Percentiles rank a stretch among this genome's conserved stretches.
phyloP scores from a whole-genome alignment of 2,113 vertebrate species.

The Philantomba maxwellii region DNA sequence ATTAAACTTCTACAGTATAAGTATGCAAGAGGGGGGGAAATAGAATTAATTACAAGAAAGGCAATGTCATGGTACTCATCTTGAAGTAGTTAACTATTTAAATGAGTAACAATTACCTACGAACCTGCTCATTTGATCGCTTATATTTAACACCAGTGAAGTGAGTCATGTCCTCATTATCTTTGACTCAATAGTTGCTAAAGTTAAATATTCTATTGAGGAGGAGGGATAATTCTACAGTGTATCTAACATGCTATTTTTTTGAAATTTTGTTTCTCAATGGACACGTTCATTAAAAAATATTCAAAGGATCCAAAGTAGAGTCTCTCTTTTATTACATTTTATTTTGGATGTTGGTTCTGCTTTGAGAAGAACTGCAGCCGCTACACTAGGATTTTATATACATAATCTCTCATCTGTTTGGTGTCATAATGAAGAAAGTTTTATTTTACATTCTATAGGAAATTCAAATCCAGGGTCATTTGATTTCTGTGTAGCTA shows the following conservation, averaged over 20 bases:
- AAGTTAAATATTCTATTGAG: conserved; percentile 1
- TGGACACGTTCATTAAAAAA: conserved; percentile 31
- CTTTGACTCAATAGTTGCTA: conserved; percentile 27
- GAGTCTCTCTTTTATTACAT: background rate
- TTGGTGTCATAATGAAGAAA: background rate
- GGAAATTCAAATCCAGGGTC: background rate
- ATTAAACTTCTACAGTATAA: background rate
- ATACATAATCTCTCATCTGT: background rate
- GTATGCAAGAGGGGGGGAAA: background rate
- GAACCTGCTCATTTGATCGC: background rate
- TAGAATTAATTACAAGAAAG: conserved; percentile 23
- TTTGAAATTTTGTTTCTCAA: conserved; percentile 24
- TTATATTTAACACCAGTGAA: conserved; percentile 38
- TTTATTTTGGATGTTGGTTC: background rate
- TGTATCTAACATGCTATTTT: background rate
- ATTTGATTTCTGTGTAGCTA: background rate
- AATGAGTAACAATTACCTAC: background rate
- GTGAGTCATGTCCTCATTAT: conserved; percentile 46
- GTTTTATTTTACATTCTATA: background rate
- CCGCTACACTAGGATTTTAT: background rate
- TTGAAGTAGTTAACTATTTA: conserved; percentile 13
- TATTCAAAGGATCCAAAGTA: background rate
- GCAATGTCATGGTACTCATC: background rate
- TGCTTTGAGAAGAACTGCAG: background rate
- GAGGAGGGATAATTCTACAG: background rate